Percentiles rank a stretch among this genome's conserved stretches.
Evolutionary conservation across 2,888 invertebrate genomes (phyloP).

Genomic region (Idaea straminata): DNA sequence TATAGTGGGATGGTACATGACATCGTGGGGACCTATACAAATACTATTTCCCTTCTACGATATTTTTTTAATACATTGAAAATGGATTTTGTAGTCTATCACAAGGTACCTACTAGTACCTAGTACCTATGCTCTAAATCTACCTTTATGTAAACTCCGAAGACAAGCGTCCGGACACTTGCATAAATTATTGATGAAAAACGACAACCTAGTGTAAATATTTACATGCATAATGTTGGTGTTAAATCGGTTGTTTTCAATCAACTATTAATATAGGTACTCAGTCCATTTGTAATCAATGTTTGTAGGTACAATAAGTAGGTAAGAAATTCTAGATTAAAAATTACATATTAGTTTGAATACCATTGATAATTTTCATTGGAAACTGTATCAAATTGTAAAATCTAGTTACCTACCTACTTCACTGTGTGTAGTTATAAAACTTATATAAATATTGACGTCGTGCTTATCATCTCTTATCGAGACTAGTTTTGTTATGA

Average conservation of each 20-base stretch:
- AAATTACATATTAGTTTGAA: no score
- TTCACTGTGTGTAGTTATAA: not conserved
- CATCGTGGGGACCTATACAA: no score
- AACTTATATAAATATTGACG: not conserved
- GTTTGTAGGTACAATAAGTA: no score
- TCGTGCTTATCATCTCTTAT: conserved; percentile 9
- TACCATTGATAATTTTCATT: not conserved
- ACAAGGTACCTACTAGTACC: no score
- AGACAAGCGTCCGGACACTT: not conserved
- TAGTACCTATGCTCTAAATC: not conserved
- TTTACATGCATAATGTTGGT: not conserved
- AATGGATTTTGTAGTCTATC: no score
- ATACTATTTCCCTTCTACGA: no score
- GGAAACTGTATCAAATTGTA: not conserved
- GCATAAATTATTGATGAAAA: not conserved
- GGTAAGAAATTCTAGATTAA: no score
- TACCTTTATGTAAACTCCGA: not conserved
- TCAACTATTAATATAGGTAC: no score
- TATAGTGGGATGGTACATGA: no score
- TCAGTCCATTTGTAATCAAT: no score
- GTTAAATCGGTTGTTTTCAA: no score
- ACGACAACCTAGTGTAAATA: not conserved
- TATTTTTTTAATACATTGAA: no score
- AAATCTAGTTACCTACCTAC: not conserved
- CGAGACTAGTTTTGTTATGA: not conserved